These are phyloP conservation scores for Pachypanchax playfairii DNA, from an alignment of 2,113 vertebrate genomes.

Conservation along the genomic window DNA sequence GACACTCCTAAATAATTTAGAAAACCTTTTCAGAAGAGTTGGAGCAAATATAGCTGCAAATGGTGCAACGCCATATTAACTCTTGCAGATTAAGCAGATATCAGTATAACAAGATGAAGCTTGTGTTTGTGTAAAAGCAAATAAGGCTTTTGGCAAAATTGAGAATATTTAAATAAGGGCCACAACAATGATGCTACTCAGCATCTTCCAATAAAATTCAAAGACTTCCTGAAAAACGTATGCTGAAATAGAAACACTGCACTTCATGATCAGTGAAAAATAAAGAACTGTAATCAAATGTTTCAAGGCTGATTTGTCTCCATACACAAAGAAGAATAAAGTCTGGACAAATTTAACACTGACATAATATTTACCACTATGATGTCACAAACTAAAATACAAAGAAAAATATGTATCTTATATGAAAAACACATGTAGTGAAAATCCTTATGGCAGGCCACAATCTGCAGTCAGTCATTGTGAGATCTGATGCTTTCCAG, in stretches of 20 bases:
- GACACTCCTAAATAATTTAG: too few species aligned
- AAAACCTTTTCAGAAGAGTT: too few species aligned
- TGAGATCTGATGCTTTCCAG: conserved; percentile 42
- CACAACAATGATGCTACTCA: too few species aligned
- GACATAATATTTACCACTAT: neutral
- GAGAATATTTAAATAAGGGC: too few species aligned
- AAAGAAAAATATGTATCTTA: neutral
- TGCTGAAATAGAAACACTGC: neutral
- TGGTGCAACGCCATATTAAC: too few species aligned
- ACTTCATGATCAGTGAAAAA: neutral
- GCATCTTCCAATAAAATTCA: neutral
- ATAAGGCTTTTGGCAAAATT: too few species aligned
- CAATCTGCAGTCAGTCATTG: conserved; percentile 18
- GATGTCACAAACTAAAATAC: neutral
- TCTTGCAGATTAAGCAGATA: too few species aligned
- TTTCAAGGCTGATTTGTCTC: neutral
- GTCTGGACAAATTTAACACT: neutral
- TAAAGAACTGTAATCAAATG: neutral
- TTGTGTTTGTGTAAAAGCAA: too few species aligned
- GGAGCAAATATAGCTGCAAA: too few species aligned
- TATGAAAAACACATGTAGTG: conserved; percentile 8
- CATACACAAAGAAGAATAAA: neutral
- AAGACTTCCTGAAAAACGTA: neutral
- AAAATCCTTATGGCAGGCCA: neutral
- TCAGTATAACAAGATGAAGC: too few species aligned